Percentiles rank a stretch among this genome's conserved stretches.
These are phyloP conservation scores for Eulemur albifrons DNA, from an alignment of 2,797 vertebrate genomes.

Conservation along the genomic window DNA sequence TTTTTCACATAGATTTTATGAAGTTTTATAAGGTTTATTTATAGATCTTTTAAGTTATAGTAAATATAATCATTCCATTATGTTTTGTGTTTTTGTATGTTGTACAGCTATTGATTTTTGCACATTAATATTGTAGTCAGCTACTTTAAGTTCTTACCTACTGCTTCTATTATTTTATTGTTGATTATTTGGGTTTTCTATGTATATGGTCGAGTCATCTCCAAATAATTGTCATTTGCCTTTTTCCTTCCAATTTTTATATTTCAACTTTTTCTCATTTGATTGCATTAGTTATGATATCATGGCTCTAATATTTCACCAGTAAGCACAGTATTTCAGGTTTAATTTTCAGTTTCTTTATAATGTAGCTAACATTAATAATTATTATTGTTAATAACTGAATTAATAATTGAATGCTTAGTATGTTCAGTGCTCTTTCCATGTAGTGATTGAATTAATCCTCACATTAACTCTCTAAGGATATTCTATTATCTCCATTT, in stretches of 20 bases:
- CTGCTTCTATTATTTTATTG: neutral
- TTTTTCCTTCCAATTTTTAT: neutral
- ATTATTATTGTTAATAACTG: neutral
- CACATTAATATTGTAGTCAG: neutral
- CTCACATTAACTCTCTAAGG: neutral
- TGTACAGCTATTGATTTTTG: neutral
- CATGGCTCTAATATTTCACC: neutral
- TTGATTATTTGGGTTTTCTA: neutral
- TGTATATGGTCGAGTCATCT: neutral
- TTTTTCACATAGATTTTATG: slow-evolving; percentile 1
- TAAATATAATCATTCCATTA: neutral
- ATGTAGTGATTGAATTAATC: neutral
- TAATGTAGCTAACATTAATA: neutral
- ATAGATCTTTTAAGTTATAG: neutral
- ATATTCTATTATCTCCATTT: neutral
- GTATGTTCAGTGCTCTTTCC: neutral
- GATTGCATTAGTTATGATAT: neutral
- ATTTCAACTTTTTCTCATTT: neutral
- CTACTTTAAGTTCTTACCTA: neutral
- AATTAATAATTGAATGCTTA: neutral
- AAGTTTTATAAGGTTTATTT: slow-evolving; percentile 2
- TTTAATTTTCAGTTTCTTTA: neutral
- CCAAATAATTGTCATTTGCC: neutral
- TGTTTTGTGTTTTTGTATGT: neutral
- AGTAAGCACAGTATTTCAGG: neutral